A percentile compares a stretch with the other conserved stretches of the same genome.
Conservation (phyloP, 2,888 invertebrate species). For the Stenchaetothrips biformis region DNA sequence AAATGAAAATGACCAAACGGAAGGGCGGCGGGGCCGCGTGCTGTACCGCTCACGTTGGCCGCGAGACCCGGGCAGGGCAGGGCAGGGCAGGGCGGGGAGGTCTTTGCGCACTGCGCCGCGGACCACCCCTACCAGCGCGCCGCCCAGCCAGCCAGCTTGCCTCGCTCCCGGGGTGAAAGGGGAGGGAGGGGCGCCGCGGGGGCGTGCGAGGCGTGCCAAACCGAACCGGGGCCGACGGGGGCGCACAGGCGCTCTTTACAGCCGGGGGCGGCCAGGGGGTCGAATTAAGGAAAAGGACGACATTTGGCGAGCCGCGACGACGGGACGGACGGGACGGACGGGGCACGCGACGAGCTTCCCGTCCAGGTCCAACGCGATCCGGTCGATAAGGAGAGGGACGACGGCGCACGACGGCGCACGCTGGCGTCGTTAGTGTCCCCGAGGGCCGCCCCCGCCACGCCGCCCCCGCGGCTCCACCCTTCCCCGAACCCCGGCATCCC, state of each 20-base stretch:
- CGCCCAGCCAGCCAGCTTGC: background rate
- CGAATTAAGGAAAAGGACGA: too few relatives aligned
- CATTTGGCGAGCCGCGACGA: too few relatives aligned
- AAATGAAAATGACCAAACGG: background rate
- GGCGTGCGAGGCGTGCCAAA: background rate
- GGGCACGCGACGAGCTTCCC: background rate
- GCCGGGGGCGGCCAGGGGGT: too few relatives aligned
- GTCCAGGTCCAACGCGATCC: background rate
- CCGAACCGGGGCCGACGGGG: too few relatives aligned
- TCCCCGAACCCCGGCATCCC: too few relatives aligned
- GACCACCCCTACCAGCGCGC: background rate
- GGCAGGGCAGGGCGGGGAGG: conserved; percentile 1
- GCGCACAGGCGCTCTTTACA: too few relatives aligned
- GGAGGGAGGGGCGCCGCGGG: background rate
- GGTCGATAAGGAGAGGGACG: conserved; percentile 2
- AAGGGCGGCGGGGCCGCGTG: too few relatives aligned
- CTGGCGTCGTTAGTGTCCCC: conserved; percentile 9
- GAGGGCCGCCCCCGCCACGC: too few relatives aligned
- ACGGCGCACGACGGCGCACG: background rate
- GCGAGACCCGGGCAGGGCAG: background rate
- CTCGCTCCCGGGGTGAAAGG: background rate
- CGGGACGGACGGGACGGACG: background rate
- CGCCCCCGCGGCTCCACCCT: too few relatives aligned
- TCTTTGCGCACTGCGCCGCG: conserved; percentile 24
- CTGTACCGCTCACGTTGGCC: too few relatives aligned